phyloP scores from a whole-genome alignment of 2,888 invertebrate species.

The Leuctra nigra region DNA sequence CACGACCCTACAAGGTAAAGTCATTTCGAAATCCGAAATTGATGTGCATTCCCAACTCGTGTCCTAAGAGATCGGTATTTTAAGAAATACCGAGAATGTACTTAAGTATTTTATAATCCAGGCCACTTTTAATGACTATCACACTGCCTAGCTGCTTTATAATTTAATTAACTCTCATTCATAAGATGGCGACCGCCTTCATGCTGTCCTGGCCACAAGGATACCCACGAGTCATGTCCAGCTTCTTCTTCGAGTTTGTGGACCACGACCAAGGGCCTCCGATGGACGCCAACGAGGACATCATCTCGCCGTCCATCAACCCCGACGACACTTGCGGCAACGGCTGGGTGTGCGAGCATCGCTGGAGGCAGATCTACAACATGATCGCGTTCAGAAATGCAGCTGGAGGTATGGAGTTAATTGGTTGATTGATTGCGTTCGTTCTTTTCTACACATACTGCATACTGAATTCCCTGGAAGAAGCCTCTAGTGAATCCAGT shows the following conservation, averaged over 20 bases:
- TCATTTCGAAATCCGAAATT: no score
- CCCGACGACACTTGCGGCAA: conserved; percentile 57
- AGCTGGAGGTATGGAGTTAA: conserved; percentile 44
- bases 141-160: no score
- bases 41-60: no score
- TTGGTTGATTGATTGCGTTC: no score
- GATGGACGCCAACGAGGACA: conserved; percentile 52
- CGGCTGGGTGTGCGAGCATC: conserved; percentile 79
- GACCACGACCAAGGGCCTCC: conserved; percentile 58
- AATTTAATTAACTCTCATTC: no score
- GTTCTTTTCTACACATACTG: no score
- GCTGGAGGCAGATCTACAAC: conserved; percentile 73
- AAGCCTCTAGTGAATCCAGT: no score
- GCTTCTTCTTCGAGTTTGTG: conserved; percentile 63
- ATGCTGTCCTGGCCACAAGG: conserved; percentile 83
- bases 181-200: conserved; percentile 75
- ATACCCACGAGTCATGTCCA: conserved; percentile 76
- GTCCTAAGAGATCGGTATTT: no score
- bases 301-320: conserved; percentile 58
- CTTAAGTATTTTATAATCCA: no score
- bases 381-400: conserved; percentile 74
- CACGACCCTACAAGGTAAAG: conserved; percentile 56
- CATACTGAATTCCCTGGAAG: no score
- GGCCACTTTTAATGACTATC: no score
- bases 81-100: no score